Conservation (phyloP, 2,888 invertebrate species). For the Lacanobia wlatinum region DNA sequence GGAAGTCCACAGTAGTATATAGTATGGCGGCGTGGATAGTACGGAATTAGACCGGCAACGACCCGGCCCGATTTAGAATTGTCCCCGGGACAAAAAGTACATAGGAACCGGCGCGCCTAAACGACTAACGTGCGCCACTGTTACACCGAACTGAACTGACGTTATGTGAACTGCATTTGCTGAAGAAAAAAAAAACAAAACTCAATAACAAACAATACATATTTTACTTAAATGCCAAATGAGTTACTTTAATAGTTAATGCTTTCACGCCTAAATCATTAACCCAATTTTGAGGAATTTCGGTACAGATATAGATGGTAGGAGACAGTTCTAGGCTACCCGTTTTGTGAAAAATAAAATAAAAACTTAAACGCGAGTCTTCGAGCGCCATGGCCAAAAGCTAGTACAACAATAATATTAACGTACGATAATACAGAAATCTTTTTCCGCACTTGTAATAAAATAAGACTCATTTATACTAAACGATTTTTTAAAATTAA, state of each 20-base stretch:
- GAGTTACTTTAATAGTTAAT: neutral
- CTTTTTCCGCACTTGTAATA: slow-evolving; percentile 1
- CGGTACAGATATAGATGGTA: neutral
- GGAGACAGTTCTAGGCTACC: too few relatives aligned
- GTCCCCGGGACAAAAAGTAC: slow-evolving; percentile 86
- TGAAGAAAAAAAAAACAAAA: neutral
- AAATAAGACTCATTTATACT: slow-evolving; percentile 5
- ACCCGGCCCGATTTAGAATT: slow-evolving; percentile 86
- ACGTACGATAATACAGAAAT: neutral
- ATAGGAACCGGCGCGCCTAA: slow-evolving; percentile 80
- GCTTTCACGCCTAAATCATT: neutral
- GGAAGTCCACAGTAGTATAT: slow-evolving; percentile 79
- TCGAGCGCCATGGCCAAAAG: too few relatives aligned
- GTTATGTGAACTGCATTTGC: neutral
- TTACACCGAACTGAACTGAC: slow-evolving; percentile 64
- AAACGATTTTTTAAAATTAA: slow-evolving; percentile 19
- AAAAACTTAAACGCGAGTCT: too few relatives aligned
- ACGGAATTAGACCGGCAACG: slow-evolving; percentile 85
- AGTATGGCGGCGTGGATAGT: slow-evolving; percentile 67
- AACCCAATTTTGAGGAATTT: neutral
- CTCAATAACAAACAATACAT: neutral
- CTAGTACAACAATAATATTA: slow-evolving; percentile 1
- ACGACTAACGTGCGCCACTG: slow-evolving; percentile 70
- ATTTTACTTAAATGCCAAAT: too few relatives aligned
- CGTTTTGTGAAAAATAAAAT: too few relatives aligned